Evolutionary conservation across 1,140 invertebrate genomes (phyloP).

Genomic region (Atta texana): DNA sequence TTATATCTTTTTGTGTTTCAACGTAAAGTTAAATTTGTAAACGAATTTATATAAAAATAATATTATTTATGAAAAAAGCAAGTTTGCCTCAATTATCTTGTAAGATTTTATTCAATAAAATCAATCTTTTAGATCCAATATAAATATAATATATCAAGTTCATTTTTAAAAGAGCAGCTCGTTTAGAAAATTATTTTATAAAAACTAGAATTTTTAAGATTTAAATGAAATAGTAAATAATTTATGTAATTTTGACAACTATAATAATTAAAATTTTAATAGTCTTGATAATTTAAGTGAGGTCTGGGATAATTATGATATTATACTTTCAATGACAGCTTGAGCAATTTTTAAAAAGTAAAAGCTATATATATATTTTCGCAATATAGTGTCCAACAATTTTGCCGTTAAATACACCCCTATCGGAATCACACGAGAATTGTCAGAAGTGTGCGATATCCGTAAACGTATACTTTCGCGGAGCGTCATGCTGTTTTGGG

Average conservation of each 20-base stretch:
- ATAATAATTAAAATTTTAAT: not conserved
- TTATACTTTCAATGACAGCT: not conserved
- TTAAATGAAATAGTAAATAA: not conserved
- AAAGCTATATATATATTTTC: not conserved
- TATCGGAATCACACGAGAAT: conserved; percentile 45
- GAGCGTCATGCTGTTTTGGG: conserved; percentile 31
- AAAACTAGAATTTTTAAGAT: not conserved
- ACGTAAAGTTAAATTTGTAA: not conserved
- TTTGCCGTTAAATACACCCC: conserved; percentile 14
- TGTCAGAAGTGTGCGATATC: conserved; percentile 70
- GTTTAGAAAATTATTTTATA: not conserved
- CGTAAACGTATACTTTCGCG: conserved; percentile 36
- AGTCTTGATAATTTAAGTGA: not conserved
- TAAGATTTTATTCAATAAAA: not conserved
- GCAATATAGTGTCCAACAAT: not conserved
- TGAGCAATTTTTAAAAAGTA: not conserved
- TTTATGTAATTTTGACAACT: not conserved
- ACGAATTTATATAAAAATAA: not conserved
- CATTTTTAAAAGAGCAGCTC: not conserved
- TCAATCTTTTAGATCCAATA: not conserved
- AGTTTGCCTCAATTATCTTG: not conserved
- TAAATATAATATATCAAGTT: not conserved
- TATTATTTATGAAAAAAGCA: not conserved
- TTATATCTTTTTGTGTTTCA: not conserved
- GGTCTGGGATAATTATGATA: not conserved